These are phyloP conservation scores for Eupithecia centaureata DNA, from an alignment of 2,888 invertebrate genomes.

Conservation along the genomic window DNA sequence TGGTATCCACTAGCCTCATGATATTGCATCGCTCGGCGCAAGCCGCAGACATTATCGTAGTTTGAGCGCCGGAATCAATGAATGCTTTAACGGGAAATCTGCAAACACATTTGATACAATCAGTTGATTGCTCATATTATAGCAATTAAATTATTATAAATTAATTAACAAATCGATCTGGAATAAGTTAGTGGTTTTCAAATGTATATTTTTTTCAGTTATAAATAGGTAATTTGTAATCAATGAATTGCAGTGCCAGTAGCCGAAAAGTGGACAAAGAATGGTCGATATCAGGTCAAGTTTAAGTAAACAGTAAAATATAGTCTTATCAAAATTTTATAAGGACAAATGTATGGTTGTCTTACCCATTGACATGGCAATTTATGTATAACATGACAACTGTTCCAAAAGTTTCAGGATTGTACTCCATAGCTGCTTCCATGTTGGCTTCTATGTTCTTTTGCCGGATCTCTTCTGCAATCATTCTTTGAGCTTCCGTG, in stretches of 20 bases:
- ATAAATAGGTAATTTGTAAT: too few relatives aligned
- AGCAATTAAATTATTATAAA: background rate
- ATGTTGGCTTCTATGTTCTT: conserved; percentile 99
- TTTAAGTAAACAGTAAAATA: too few relatives aligned
- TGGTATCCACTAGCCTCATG: conserved; percentile 93
- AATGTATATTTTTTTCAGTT: too few relatives aligned
- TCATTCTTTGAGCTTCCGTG: conserved; percentile 96
- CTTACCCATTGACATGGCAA: conserved; percentile 95
- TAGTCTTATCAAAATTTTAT: too few relatives aligned
- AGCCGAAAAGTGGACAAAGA: too few relatives aligned
- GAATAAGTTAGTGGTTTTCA: too few relatives aligned
- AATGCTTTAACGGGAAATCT: conserved; percentile 97
- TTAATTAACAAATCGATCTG: too few relatives aligned
- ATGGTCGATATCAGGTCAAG: too few relatives aligned
- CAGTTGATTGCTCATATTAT: background rate
- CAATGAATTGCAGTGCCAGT: too few relatives aligned
- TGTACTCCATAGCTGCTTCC: conserved; percentile 99
- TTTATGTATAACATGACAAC: conserved; percentile 99
- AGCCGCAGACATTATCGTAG: conserved; percentile 98
- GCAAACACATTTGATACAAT: conserved; percentile 16
- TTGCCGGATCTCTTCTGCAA: conserved; percentile 97
- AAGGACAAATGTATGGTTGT: too few relatives aligned
- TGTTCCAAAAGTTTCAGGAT: conserved; percentile 98
- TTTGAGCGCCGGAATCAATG: conserved; percentile 98
- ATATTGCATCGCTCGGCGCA: conserved; percentile 98